Base-by-base conservation (phyloP, 2,113 vertebrate species). In the Carlito syrichta region DNA sequence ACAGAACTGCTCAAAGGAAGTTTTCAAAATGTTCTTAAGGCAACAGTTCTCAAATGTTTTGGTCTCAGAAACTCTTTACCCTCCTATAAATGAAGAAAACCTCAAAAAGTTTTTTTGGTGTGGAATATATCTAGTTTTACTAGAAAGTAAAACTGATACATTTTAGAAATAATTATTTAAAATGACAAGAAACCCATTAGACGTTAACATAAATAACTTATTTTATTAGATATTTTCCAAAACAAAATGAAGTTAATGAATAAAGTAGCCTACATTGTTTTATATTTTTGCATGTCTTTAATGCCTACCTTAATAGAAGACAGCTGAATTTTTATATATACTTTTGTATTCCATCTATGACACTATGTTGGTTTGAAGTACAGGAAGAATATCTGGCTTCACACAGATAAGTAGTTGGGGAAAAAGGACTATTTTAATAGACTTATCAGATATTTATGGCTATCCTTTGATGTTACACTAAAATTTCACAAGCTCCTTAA, bases 321-420 rank as follows among this genome's bases (percentile, higher is more conserved):
- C 63, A 86, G 78, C 40, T 92, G 56, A 84, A 85, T 95, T 95
- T 93, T 84, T 78, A 63, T 62, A 87, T 76, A 35, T 91, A n/a
- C 58, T 96, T 94, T 35, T 91, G 76, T 19, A 91, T 88, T 94
- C n/a, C 45, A 58, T 63, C 32, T 32, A 22, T 23, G 23, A 45
- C 16, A n/a, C 38, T 60, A 8, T 58, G 60, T 73, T 94, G 30
- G 30, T 88, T 82, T 85, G 87, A 89, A 96, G 30, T 85, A 73
- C 16, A 91, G 58, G 32, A 79, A 85, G 78, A 84, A 45, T 35
- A 92, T 86, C 19, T 14, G 52, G 38, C 17, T 25, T 89, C 43
- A 89, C 32, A 69, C n/a, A 79, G 79, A 85, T 89, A 92, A 85
- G n/a, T 32, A 60, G 50, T 43, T 92, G 58, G 63, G 77, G 95